A percentile compares a stretch with the other conserved stretches of the same genome.
phyloP scores from a whole-genome alignment of 1,140 invertebrate genomes.

The Brachionus sp. region DNA sequence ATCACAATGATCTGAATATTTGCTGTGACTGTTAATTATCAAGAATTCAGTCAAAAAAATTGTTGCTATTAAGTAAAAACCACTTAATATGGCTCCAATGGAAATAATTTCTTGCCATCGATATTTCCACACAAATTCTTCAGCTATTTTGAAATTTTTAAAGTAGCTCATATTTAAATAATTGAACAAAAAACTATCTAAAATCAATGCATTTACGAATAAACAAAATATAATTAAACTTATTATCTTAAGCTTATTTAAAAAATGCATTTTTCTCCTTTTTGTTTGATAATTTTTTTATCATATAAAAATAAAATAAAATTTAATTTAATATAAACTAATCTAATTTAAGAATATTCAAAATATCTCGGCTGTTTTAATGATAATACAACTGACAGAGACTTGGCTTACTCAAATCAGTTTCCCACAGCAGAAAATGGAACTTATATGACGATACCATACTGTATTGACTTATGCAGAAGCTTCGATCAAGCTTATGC shows the following conservation, averaged over 20 bases:
- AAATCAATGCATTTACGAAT: background rate
- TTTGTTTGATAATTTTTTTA: background rate
- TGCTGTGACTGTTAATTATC: background rate
- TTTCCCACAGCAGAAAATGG: background rate
- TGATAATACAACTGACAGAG: background rate
- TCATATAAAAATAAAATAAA: background rate
- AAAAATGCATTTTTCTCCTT: constrained; percentile 1
- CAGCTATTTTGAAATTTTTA: background rate
- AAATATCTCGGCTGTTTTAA: constrained; percentile 44
- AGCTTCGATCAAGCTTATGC: constrained; percentile 8
- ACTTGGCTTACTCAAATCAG: background rate
- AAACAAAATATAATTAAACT: background rate
- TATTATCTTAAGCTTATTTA: background rate
- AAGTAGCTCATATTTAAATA: background rate
- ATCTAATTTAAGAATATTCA: constrained; percentile 26
- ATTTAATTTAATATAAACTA: background rate
- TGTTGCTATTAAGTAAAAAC: background rate
- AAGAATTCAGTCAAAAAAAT: constrained; percentile 10
- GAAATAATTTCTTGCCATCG: background rate
- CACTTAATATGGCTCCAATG: background rate
- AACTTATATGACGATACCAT: background rate
- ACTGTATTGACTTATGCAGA: constrained; percentile 25
- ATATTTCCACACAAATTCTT: background rate
- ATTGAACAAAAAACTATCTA: constrained; percentile 14
- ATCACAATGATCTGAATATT: background rate